Percentiles rank a stretch among this genome's conserved stretches.
These are phyloP conservation scores for Epizoanthus scotinus DNA, from an alignment of 92 coral and sea anemone genomes.

Conservation along the genomic window DNA sequence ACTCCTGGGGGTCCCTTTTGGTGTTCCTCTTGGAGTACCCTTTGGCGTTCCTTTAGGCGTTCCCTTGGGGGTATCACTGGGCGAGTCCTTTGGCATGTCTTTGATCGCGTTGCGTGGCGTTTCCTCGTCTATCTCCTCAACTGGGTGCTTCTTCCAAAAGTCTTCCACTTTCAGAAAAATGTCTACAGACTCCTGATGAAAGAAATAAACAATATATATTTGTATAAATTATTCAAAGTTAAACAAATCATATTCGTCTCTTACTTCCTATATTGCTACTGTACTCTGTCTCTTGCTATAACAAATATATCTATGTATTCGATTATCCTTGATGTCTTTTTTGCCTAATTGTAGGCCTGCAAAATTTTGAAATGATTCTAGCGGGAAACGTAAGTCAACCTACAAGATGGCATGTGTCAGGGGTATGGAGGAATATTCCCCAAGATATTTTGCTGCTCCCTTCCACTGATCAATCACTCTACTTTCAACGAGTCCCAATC, in stretches of 20 bases:
- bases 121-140: slow-evolving; percentile 66
- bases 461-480: too few relatives aligned
- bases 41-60: slow-evolving; percentile 35
- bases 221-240: neutral
- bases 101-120: neutral
- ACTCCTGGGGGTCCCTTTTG: slow-evolving; percentile 22
- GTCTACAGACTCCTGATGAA: slow-evolving; percentile 83
- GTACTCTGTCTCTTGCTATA: too few relatives aligned
- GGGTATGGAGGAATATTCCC: too few relatives aligned
- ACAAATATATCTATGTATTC: too few relatives aligned
- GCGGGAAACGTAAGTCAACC: too few relatives aligned
- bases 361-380: too few relatives aligned
- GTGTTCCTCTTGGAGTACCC: slow-evolving; percentile 23
- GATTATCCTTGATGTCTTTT: too few relatives aligned
- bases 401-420: too few relatives aligned
- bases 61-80: slow-evolving; percentile 4
- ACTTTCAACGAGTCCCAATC: too few relatives aligned
- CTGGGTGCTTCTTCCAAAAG: slow-evolving; percentile 93
- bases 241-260: neutral
- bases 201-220: neutral
- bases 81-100: slow-evolving; percentile 4
- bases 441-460: too few relatives aligned
- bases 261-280: too few relatives aligned
- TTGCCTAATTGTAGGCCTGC: too few relatives aligned
- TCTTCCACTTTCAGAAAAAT: slow-evolving; percentile 93